Percentiles rank a stretch among this genome's conserved stretches.
phyloP scores from a whole-genome alignment of 1,140 invertebrate species.

The Orchestia grillus region DNA sequence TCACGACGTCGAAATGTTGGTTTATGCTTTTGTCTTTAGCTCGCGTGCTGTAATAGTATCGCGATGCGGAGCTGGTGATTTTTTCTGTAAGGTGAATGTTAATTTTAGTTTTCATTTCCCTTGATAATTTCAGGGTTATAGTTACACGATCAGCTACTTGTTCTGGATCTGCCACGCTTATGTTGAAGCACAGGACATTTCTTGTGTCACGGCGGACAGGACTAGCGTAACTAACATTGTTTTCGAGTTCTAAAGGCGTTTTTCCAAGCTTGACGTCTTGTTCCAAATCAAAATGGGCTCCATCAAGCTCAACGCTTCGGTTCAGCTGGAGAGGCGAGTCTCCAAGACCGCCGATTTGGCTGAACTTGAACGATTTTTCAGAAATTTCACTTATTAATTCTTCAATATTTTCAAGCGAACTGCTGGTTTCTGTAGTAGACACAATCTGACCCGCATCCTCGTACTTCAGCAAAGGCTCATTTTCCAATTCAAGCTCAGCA shows the following conservation, averaged over 20 bases:
- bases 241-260: not conserved
- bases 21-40: not conserved
- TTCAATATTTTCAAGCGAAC: not conserved
- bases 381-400: not conserved
- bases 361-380: not conserved
- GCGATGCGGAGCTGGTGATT: not conserved
- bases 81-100: not conserved
- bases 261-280: not conserved
- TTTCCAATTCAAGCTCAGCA: not conserved
- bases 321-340: not conserved
- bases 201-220: not conserved
- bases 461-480: not conserved
- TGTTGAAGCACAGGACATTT: not conserved
- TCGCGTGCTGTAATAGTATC: not conserved
- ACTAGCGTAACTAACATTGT: not conserved
- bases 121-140: not conserved
- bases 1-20: not conserved
- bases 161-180: not conserved
- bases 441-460: not conserved
- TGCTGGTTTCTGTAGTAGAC: not conserved
- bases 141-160: not conserved
- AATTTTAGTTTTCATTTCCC: not conserved
- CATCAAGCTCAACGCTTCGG: not conserved
- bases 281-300: not conserved
- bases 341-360: not conserved